A percentile compares a stretch with the other conserved stretches of the same genome.
Conservation (phyloP, 2,797 vertebrate genomes). For the Sphenopsis melanotis region DNA sequence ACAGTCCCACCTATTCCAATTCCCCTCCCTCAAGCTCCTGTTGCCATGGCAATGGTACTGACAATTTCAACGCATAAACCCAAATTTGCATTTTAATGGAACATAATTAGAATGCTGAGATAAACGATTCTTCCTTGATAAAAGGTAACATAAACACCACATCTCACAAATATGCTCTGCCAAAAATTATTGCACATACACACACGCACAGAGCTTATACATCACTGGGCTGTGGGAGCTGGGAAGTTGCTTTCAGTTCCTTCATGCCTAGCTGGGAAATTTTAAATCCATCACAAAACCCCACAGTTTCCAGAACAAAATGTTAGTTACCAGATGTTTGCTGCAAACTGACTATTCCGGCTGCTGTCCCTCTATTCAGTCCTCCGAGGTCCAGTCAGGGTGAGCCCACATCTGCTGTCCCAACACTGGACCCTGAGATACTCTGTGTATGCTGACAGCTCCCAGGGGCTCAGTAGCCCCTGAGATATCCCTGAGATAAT, state of each 20-base stretch:
- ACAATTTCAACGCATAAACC: slow-evolving; percentile 50
- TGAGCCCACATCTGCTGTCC: neutral
- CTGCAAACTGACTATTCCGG: neutral
- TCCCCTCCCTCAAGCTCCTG: slow-evolving; percentile 55
- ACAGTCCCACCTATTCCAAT: slow-evolving; percentile 32
- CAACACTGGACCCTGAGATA: neutral
- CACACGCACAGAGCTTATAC: neutral
- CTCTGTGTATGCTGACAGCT: neutral
- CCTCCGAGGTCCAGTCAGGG: neutral
- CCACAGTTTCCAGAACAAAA: neutral
- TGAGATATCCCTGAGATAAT: neutral
- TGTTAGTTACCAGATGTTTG: neutral
- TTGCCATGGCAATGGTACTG: slow-evolving; percentile 70
- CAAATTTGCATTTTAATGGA: slow-evolving; percentile 79
- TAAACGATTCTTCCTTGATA: slow-evolving; percentile 54
- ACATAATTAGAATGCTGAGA: slow-evolving; percentile 75
- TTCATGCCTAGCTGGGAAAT: neutral
- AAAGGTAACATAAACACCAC: slow-evolving; percentile 35
- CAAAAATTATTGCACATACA: neutral
- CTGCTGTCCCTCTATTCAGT: neutral
- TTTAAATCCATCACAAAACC: neutral
- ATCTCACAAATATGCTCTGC: neutral
- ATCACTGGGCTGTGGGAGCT: neutral
- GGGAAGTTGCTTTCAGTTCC: neutral
- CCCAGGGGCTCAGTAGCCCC: neutral